These are phyloP conservation scores for Pseudochirops cupreus DNA, from an alignment of 2,797 vertebrate species.

Conservation along the genomic window DNA sequence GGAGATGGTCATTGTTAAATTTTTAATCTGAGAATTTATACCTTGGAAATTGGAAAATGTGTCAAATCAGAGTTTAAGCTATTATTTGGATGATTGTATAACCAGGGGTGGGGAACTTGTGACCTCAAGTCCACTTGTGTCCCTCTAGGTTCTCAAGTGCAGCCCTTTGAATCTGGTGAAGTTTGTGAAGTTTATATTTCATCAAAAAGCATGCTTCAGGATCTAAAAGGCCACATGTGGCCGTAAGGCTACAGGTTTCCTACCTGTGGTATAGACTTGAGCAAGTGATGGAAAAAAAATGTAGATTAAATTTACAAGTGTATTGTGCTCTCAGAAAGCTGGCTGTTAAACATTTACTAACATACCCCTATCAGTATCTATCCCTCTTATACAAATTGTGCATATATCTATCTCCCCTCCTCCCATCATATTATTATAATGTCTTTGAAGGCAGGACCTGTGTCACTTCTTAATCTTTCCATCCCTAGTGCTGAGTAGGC, in stretches of 20 bases:
- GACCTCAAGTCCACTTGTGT: too few species aligned
- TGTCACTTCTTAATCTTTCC: background rate
- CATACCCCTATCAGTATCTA: background rate
- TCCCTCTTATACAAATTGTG: background rate
- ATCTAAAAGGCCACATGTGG: too few species aligned
- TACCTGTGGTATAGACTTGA: background rate
- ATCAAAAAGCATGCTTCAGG: too few species aligned
- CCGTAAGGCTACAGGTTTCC: too few species aligned
- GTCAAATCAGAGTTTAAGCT: background rate
- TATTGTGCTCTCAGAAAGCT: background rate
- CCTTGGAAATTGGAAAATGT: background rate
- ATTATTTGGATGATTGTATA: background rate
- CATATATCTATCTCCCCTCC: background rate
- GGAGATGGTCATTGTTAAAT: background rate
- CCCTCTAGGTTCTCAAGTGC: too few species aligned
- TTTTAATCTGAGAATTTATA: background rate
- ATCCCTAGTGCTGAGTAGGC: background rate
- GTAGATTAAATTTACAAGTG: background rate
- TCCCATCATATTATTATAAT: background rate
- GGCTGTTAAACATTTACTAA: background rate
- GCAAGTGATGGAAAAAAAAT: background rate
- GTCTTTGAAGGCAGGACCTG: background rate
- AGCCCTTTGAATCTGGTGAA: too few species aligned
- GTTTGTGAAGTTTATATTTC: too few species aligned
- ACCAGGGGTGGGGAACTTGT: too few species aligned